A percentile compares a stretch with the other conserved stretches of the same genome.
phyloP scores from a whole-genome alignment of 2,113 vertebrate species.

The Pedetes capensis region DNA sequence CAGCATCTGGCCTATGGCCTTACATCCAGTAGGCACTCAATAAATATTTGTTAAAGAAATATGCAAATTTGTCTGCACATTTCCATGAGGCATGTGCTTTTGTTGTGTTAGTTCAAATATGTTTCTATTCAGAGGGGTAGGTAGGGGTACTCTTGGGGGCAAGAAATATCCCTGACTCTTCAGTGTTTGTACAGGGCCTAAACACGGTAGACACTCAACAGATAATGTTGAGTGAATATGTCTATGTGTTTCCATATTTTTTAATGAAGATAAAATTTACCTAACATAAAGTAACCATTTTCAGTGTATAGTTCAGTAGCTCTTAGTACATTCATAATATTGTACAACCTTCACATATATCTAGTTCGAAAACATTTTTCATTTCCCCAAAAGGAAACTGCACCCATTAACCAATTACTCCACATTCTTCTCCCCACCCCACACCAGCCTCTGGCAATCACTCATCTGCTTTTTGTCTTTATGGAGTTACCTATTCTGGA shows the following conservation, averaged over 20 bases:
- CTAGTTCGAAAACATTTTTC: neutral
- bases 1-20: neutral
- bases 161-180: neutral
- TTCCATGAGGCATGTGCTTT: neutral
- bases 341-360: neutral
- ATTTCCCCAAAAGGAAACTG: neutral
- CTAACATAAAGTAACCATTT: neutral
- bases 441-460: neutral
- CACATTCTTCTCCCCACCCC: neutral
- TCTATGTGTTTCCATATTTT: neutral
- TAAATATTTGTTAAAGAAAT: constrained; percentile 27
- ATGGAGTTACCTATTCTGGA: no score
- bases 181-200: neutral
- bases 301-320: no score
- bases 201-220: neutral
- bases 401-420: neutral
- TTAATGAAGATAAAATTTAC: neutral
- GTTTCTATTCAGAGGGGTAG: neutral
- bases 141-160: neutral
- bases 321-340: no score
- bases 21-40: neutral
- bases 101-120: neutral
- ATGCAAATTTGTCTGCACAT: neutral
- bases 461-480: no score
- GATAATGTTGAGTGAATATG: neutral